These are phyloP conservation scores for Meganola albula DNA, from an alignment of 2,888 invertebrate species.

Conservation along the genomic window DNA sequence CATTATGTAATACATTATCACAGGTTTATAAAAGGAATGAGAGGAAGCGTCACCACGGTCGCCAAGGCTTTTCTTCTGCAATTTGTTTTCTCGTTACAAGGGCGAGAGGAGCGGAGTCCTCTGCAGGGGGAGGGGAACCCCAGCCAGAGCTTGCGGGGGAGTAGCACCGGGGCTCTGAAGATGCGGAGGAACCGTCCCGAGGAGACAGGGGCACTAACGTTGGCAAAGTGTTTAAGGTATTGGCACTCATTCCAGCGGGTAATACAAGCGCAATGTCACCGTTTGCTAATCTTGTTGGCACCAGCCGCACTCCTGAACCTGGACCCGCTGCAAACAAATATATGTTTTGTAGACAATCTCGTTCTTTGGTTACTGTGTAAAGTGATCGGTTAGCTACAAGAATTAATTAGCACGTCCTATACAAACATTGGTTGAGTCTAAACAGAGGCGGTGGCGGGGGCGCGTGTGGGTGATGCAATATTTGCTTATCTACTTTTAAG, in stretches of 20 bases:
- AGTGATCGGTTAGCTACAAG: too few species aligned
- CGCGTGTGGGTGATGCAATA: too few species aligned
- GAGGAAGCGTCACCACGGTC: conserved; percentile 82
- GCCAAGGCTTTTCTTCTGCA: conserved; percentile 86
- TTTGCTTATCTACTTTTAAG: too few species aligned
- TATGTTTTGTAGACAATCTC: too few species aligned
- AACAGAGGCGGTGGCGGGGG: too few species aligned
- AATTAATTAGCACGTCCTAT: too few species aligned
- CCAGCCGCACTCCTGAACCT: conserved; percentile 84
- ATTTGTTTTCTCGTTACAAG: conserved; percentile 83
- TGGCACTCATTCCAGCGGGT: conserved; percentile 80
- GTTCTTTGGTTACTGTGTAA: too few species aligned
- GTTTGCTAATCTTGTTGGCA: conserved; percentile 88
- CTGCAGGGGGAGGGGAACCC: conserved; percentile 62
- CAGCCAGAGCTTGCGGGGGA: conserved; percentile 78
- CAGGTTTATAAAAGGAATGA: conserved; percentile 41
- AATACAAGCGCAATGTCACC: conserved; percentile 89
- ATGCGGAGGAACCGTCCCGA: conserved; percentile 83
- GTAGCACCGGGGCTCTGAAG: conserved; percentile 78
- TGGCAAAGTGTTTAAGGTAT: conserved; percentile 77
- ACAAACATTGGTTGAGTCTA: too few species aligned
- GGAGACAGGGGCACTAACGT: conserved; percentile 86
- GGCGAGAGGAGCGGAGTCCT: conserved; percentile 79
- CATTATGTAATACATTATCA: conserved; percentile 33
- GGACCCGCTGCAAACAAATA: conserved; percentile 80